phyloP scores from a whole-genome alignment of 1,140 invertebrate genomes.

The Drosophila trapezifrons region DNA sequence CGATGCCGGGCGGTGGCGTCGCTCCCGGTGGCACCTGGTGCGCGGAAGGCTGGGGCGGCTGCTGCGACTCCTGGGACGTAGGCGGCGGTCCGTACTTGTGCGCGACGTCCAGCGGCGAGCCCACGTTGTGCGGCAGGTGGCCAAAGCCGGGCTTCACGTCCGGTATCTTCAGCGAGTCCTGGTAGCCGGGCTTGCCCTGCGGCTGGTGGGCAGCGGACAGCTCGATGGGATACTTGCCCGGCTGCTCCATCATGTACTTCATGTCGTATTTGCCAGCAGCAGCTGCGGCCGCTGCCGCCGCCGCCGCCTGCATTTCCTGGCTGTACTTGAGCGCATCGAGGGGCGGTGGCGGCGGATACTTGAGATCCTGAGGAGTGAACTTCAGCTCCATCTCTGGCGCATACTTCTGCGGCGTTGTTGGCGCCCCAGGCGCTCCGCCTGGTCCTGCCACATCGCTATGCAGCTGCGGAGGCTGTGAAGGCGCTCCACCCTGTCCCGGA shows the following conservation, averaged over 20 bases:
- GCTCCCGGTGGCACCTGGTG: slow-evolving; percentile 72
- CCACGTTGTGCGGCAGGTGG: slow-evolving; percentile 65
- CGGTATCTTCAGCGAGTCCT: slow-evolving; percentile 76
- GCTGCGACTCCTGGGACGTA: slow-evolving; percentile 41
- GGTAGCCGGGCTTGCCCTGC: slow-evolving; percentile 59
- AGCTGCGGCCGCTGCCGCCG: slow-evolving; percentile 52
- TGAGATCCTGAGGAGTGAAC: slow-evolving; percentile 76
- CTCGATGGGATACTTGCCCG: slow-evolving; percentile 73
- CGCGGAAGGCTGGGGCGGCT: slow-evolving; percentile 41
- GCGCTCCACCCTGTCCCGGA: slow-evolving; percentile 42
- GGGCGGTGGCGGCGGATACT: slow-evolving; percentile 75
- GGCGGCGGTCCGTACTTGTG: slow-evolving; percentile 56
- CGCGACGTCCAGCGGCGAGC: slow-evolving; percentile 38
- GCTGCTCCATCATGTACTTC: slow-evolving; percentile 81
- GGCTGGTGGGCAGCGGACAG: slow-evolving; percentile 44
- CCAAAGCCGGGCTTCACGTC: slow-evolving; percentile 75
- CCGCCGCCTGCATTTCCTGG: slow-evolving; percentile 79
- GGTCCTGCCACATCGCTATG: slow-evolving; percentile 61
- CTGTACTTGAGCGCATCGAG: slow-evolving; percentile 80
- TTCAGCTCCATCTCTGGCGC: slow-evolving; percentile 78
- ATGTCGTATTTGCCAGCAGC: slow-evolving; percentile 81
- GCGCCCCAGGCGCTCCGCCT: slow-evolving; percentile 10
- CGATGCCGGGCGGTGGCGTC: slow-evolving; percentile 72
- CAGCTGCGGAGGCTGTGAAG: slow-evolving; percentile 70
- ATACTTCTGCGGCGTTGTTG: slow-evolving; percentile 73